Conservation (phyloP, 2,888 invertebrate genomes). For the Schrankia costaestrigalis region DNA sequence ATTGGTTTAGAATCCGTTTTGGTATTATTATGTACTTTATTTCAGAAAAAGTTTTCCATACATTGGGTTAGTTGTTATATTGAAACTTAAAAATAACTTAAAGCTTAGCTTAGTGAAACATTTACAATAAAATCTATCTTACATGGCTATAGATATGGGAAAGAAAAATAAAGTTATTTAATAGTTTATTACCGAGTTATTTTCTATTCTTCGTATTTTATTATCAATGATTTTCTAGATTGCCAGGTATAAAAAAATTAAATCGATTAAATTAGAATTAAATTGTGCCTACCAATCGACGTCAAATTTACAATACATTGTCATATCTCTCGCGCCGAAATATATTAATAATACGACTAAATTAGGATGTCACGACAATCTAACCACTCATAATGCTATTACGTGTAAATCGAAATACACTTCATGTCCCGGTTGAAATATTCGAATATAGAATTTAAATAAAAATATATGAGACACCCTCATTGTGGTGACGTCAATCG, state of each 20-base stretch:
- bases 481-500: conserved; percentile 70
- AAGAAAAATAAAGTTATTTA: too few relatives aligned
- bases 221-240: too few relatives aligned
- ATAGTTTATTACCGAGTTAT: too few relatives aligned
- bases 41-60: too few relatives aligned
- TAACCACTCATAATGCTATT: conserved; percentile 48
- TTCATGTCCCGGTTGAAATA: conserved; percentile 62
- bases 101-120: too few relatives aligned
- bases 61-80: too few relatives aligned
- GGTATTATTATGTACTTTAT: too few relatives aligned
- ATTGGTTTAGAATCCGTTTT: too few relatives aligned
- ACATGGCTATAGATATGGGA: too few relatives aligned
- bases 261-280: conserved; percentile 2
- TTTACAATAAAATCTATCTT: too few relatives aligned
- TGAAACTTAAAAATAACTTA: too few relatives aligned
- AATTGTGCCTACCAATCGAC: conserved; percentile 18
- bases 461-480: conserved; percentile 68
- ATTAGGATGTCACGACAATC: conserved; percentile 52
- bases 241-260: too few relatives aligned
- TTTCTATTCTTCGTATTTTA: not conserved
- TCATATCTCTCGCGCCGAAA: conserved; percentile 26
- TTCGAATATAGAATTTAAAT: conserved; percentile 65
- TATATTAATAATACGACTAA: conserved; percentile 37
- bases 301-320: conserved; percentile 26
- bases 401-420: conserved; percentile 59